Evolutionary conservation across 2,888 invertebrate genomes (phyloP).

Genomic region (Unio delphinus): DNA sequence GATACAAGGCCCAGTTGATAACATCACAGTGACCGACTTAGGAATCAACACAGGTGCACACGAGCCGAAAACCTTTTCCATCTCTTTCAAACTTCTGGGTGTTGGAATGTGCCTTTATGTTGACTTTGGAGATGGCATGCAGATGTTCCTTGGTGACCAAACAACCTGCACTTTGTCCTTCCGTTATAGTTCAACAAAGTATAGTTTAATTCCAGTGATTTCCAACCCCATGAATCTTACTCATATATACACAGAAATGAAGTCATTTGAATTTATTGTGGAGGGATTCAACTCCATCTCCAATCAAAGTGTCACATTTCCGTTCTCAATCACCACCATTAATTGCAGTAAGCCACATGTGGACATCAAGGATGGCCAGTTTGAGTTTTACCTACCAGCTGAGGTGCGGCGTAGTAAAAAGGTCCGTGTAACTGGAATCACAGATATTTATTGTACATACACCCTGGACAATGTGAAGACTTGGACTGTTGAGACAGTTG

Average conservation of each 20-base stretch:
- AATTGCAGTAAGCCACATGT: slow-evolving; percentile 54
- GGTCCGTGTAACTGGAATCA: slow-evolving; percentile 40
- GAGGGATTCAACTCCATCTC: slow-evolving; percentile 36
- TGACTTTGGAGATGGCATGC: slow-evolving; percentile 45
- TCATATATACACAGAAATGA: slow-evolving; percentile 23
- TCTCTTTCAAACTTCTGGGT: slow-evolving; percentile 46
- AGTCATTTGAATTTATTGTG: slow-evolving; percentile 24
- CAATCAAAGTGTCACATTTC: neutral
- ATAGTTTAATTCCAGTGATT: neutral
- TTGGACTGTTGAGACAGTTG: slow-evolving; percentile 51
- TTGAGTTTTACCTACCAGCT: slow-evolving; percentile 8
- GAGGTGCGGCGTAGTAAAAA: neutral
- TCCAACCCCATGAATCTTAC: slow-evolving; percentile 10
- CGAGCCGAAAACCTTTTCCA: slow-evolving; percentile 36
- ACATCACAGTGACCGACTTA: slow-evolving; percentile 28
- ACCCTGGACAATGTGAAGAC: slow-evolving; percentile 55
- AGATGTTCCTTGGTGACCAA: slow-evolving; percentile 22
- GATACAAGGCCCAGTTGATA: slow-evolving; percentile 32
- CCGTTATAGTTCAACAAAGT: neutral
- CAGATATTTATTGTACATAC: slow-evolving; percentile 48
- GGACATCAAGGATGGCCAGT: slow-evolving; percentile 34
- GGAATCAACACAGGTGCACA: slow-evolving; percentile 20
- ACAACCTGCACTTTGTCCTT: slow-evolving; percentile 17
- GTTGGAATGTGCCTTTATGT: slow-evolving; percentile 51
- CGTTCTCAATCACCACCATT: slow-evolving; percentile 43